These are phyloP conservation scores for Drepana arcuata DNA, from an alignment of 1,140 invertebrate genomes.

Conservation along the genomic window DNA sequence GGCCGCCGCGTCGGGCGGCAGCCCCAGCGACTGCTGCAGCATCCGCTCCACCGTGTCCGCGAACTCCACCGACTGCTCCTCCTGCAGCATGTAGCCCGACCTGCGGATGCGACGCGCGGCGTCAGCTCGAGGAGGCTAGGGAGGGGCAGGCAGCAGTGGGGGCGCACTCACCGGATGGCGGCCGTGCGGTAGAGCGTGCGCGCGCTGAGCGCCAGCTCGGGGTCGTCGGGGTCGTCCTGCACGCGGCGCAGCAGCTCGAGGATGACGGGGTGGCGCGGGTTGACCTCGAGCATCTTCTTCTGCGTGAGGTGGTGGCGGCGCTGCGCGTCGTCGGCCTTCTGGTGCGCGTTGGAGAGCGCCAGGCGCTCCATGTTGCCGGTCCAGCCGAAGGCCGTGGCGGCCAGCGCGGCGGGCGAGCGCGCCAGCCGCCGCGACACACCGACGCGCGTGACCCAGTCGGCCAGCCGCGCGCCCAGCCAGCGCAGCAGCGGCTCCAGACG, in stretches of 20 bases:
- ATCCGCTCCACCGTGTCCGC: constrained; percentile 46
- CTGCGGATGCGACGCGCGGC: too few species aligned
- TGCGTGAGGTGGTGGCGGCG: constrained; percentile 94
- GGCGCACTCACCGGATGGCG: constrained; percentile 77
- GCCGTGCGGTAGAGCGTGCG: constrained; percentile 94
- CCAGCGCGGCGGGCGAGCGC: constrained; percentile 95
- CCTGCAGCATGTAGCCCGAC: constrained; percentile 55
- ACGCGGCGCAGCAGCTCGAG: constrained; percentile 91
- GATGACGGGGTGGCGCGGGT: constrained; percentile 96
- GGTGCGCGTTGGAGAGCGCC: constrained; percentile 96
- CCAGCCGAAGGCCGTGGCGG: constrained; percentile 98
- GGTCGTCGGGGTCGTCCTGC: constrained; percentile 84
- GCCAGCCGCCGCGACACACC: constrained; percentile 91
- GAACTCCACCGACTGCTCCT: constrained; percentile 50
- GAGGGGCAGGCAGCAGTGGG: too few species aligned
- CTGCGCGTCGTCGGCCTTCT: constrained; percentile 92
- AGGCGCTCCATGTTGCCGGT: constrained; percentile 99
- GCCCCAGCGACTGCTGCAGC: constrained; percentile 41
- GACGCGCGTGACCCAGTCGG: constrained; percentile 88
- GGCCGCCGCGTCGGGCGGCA: constrained; percentile 31
- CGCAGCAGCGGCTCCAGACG: constrained; percentile 92
- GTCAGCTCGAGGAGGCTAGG: too few species aligned
- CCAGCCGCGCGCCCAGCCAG: constrained; percentile 92
- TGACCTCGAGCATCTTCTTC: constrained; percentile 98
- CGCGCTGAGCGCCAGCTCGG: constrained; percentile 89